A percentile compares a stretch with the other conserved stretches of the same genome.
phyloP scores from a whole-genome alignment of 2,113 vertebrate species.

The Hippocampus guttulatus region DNA sequence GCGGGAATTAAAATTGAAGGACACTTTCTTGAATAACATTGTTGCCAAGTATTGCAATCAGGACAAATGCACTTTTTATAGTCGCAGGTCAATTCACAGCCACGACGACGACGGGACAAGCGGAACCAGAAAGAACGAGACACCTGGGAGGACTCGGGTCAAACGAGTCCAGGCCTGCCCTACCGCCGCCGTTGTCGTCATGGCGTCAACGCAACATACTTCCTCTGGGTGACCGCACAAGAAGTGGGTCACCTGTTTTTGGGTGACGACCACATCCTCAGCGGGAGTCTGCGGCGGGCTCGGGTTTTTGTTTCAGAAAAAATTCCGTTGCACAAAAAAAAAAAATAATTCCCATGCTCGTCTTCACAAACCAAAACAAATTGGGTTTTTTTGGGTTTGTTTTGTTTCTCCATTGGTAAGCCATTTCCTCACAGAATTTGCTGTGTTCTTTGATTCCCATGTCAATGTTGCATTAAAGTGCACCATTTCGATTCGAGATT shows the following conservation, averaged over 20 bases:
- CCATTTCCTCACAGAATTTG: not conserved
- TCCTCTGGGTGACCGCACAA: not conserved
- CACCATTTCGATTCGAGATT: too few relatives aligned
- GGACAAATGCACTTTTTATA: too few relatives aligned
- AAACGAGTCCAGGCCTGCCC: slow-evolving; percentile 50
- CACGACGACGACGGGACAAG: not conserved
- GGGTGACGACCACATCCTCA: slow-evolving; percentile 6
- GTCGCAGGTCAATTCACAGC: too few relatives aligned
- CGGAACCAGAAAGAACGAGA: slow-evolving; percentile 12
- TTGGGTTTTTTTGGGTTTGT: not conserved
- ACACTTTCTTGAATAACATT: too few relatives aligned
- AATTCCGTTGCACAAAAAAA: not conserved
- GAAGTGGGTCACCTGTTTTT: slow-evolving; percentile 40
- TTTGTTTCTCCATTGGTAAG: not conserved
- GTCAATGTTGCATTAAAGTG: too few relatives aligned
- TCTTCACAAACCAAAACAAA: not conserved
- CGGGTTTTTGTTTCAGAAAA: not conserved
- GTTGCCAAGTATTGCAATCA: too few relatives aligned
- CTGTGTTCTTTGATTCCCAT: too few relatives aligned
- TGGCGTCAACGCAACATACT: not conserved
- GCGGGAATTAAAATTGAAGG: too few relatives aligned
- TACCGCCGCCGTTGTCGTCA: not conserved
- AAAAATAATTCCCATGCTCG: not conserved
- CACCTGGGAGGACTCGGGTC: slow-evolving; percentile 31
- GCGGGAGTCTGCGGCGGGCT: not conserved